Base-by-base conservation (phyloP, 92 coral and sea anemone genomes). In the Zoanthus sociatus region DNA sequence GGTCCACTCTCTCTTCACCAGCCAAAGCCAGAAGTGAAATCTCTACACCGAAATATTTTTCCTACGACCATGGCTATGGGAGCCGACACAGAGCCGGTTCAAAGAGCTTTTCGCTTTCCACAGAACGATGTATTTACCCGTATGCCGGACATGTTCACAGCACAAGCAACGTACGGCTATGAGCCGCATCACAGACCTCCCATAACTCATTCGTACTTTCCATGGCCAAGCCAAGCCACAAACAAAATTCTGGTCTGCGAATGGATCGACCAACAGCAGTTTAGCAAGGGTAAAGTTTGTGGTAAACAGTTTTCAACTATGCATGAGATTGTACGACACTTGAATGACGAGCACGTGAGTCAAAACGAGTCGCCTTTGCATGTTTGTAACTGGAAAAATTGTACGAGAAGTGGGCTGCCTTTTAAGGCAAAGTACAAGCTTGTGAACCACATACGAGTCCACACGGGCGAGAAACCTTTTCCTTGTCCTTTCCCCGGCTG, bases 361-460 rank as follows among this genome's bases (percentile, higher is more conserved):
- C 99, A 97, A 79, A 97, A 97, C 71, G 99, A 97, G 54, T 97
- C 99, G 0, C 98, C 99, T 8, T 78, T 97, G 9, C 99, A 97
- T 84, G 98, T 97, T 7, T 97, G 99, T 78, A 96, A 93, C 81
- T 97, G 99, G 99, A 89, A 96, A 84, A 95, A 97, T 83, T 97
- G 99, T 76, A 93, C 98, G 9, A 84, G 99, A 32, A 97, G 90
- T 71, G 99, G 99, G 32, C 91, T 95, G 14, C 99, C 99, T 13
- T 97, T 97, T 69, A 97, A 97, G 83, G 99, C 99, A 30, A 97
- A 97, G 90, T 97, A 97, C 91, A 97, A 97, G 87, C 95, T 97
- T 21, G 99, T 97, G 11, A 97, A 97, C 71, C 99, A 97, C 71
- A 94, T 97, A 58, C 79, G 99, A 78, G 99, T 97, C 13, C 99